Evolutionary conservation across 2,113 vertebrate species (phyloP), one percentile per base, ranked within the genome.

Genomic region (Columba livia): DNA sequence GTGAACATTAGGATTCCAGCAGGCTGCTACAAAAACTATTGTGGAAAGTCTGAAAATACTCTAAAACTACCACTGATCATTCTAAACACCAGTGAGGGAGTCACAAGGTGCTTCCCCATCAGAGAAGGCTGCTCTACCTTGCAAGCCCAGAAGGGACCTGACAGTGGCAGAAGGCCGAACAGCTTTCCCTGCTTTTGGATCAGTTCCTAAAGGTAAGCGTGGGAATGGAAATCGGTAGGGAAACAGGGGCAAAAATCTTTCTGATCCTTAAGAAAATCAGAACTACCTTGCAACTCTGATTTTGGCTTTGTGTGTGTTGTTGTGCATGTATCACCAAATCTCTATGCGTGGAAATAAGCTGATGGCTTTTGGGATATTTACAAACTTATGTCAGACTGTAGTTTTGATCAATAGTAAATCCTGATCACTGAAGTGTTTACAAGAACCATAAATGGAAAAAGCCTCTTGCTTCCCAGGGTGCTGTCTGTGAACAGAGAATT

Each of bases 61-160:
- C n/a, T 32, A 36, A 74, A 69, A 25, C 11, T 44, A 26, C 13
- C 5, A 3, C 9, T 24, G 53, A 61, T 17, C 0, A 0, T 61
- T 71, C 12, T 23, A 50, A 65, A 15, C 34, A 54, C 4, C 15
- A 15, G 8, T 34, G 25, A 57, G 13, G 12, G 51, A 58, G 8
- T 12, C 16, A 28, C 36, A 53, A 15, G 8, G 14, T 19, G 19
- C 8, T 80, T 62, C n/a, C 8, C 5, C 11, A 18, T n/a, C 24
- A 34, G 72, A 73, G 51, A 36, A 26, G 11, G n/a, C 9, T 48
- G 15, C 13, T 58, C 29, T 64, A 74, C 25, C 18, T 5, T 36
- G 11, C 18, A 65, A 31, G 54, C 15, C 13, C 31, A 26, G 18
- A 25, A 18, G 69, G 42, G 48, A 79, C 6, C 5, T 34, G 16